Evolutionary conservation across 2,888 invertebrate species (phyloP).

Genomic region (Macaria liturata): DNA sequence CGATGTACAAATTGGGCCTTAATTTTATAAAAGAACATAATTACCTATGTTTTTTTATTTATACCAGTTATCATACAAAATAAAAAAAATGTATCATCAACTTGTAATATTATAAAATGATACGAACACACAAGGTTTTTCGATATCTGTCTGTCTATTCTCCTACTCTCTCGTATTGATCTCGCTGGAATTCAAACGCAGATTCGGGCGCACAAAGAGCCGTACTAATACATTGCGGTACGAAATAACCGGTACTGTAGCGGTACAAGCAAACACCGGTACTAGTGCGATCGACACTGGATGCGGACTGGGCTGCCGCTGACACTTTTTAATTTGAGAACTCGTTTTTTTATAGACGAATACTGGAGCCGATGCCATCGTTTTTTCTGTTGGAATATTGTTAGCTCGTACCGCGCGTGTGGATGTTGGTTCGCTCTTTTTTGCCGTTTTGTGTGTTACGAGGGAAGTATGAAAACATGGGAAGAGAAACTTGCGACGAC

Average conservation of each 20-base stretch:
- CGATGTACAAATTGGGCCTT: no score
- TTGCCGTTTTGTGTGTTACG: neutral
- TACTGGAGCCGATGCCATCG: constrained; percentile 18
- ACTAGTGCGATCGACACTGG: constrained; percentile 48
- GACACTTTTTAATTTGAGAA: constrained; percentile 61
- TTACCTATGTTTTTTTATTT: no score
- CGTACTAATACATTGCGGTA: constrained; percentile 21
- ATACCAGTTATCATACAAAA: no score
- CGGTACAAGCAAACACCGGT: constrained; percentile 26
- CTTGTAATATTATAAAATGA: no score
- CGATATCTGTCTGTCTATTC: neutral
- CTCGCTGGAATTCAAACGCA: constrained; percentile 19
- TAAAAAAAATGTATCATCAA: no score
- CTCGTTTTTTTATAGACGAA: constrained; percentile 40
- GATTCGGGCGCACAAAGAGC: constrained; percentile 21
- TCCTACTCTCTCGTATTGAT: neutral
- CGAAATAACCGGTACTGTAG: constrained; percentile 11
- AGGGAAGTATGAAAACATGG: no score
- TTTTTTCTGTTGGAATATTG: constrained; percentile 20
- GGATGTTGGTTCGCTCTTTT: neutral
- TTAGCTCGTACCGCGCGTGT: constrained; percentile 13
- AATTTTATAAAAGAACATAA: no score
- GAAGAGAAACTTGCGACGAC: no score
- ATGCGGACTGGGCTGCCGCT: constrained; percentile 39
- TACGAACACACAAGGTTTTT: no score